A percentile compares a stretch with the other conserved stretches of the same genome.
These are phyloP conservation scores for Oenanthe oenanthe DNA, from an alignment of 2,113 vertebrate species.

Conservation along the genomic window DNA sequence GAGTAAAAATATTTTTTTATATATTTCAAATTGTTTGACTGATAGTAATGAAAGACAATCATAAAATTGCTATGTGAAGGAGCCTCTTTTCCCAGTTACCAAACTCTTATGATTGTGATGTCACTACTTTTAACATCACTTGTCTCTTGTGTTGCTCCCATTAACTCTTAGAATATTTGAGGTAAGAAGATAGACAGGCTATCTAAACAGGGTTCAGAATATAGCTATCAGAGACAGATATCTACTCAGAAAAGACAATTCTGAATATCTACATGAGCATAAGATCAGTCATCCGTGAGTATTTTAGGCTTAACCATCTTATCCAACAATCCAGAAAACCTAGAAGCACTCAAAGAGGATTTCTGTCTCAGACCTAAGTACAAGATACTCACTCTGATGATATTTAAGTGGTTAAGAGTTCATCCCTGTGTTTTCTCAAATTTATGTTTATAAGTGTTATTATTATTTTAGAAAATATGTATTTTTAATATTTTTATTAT, in stretches of 20 bases:
- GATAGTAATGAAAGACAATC: neutral
- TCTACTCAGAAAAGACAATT: neutral
- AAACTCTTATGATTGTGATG: neutral
- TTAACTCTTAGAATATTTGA: neutral
- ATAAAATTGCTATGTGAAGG: neutral
- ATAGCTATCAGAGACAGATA: neutral
- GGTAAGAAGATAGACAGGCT: neutral
- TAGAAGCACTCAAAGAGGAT: neutral
- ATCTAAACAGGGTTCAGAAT: neutral
- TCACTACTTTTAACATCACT: neutral
- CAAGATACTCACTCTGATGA: neutral
- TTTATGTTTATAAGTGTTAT: neutral
- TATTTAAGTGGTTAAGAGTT: neutral
- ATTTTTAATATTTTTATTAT: neutral
- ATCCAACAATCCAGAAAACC: neutral
- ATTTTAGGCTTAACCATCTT: neutral
- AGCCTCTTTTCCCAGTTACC: fast-evolving
- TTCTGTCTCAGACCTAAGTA: neutral
- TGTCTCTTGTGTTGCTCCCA: neutral
- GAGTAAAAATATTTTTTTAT: neutral
- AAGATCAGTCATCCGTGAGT: neutral
- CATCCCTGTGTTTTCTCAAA: neutral
- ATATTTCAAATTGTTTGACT: neutral
- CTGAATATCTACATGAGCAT: neutral
- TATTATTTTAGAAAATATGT: neutral